A percentile compares a stretch with the other conserved stretches of the same genome.
phyloP scores from a whole-genome alignment of 2,888 invertebrate species.

The Leucoptera coffeella region DNA sequence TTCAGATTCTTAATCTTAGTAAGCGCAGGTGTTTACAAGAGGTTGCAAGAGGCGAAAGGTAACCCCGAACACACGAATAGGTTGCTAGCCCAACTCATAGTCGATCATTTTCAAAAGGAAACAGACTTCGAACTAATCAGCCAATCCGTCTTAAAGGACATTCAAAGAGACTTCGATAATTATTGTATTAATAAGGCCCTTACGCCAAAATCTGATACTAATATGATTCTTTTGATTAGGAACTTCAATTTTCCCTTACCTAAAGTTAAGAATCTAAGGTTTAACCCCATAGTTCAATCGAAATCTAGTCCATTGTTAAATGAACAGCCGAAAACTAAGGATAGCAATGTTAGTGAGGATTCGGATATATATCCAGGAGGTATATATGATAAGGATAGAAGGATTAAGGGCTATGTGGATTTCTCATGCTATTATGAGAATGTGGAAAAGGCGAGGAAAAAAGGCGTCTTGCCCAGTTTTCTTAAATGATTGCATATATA shows the following conservation, averaged over 20 bases:
- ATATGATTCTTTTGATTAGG: slow-evolving; percentile 77
- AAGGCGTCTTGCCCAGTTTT: slow-evolving; percentile 61
- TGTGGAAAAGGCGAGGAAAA: slow-evolving; percentile 59
- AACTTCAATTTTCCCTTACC: slow-evolving; percentile 80
- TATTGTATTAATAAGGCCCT: slow-evolving; percentile 57
- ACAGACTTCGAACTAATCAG: slow-evolving; percentile 75
- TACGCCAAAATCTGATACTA: slow-evolving; percentile 62
- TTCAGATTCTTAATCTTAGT: slow-evolving; percentile 73
- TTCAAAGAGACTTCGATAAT: slow-evolving; percentile 77
- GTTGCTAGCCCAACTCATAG: slow-evolving; percentile 71
- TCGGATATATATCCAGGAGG: slow-evolving; percentile 33
- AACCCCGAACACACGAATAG: slow-evolving; percentile 72
- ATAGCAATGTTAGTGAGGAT: slow-evolving; percentile 30
- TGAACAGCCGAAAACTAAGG: slow-evolving; percentile 28
- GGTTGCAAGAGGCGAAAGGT: slow-evolving; percentile 69
- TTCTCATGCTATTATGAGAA: slow-evolving; percentile 75
- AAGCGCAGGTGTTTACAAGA: slow-evolving; percentile 79
- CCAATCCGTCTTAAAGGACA: slow-evolving; percentile 78
- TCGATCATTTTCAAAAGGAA: slow-evolving; percentile 76
- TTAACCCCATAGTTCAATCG: slow-evolving; percentile 57
- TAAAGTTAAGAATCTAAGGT: slow-evolving; percentile 49
- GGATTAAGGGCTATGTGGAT: slow-evolving; percentile 77
- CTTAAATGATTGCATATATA: slow-evolving; percentile 22
- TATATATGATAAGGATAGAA: slow-evolving; percentile 56
- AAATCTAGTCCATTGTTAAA: slow-evolving; percentile 35